These are phyloP conservation scores for Nebria ingens DNA, from an alignment of 1,140 invertebrate species.

Conservation along the genomic window DNA sequence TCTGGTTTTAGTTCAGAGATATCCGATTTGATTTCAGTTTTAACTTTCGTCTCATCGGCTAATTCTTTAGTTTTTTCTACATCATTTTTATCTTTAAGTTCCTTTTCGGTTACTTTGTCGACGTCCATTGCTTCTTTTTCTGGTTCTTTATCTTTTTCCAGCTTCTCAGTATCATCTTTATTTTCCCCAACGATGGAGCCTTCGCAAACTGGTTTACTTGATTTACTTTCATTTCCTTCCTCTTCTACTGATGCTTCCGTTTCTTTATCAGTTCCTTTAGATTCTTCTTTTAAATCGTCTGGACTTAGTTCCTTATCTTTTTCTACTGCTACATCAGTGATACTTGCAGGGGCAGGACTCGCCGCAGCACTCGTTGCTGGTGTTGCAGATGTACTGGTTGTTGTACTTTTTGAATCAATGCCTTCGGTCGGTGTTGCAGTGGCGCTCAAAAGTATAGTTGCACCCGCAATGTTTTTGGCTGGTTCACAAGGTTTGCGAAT, in stretches of 20 bases:
- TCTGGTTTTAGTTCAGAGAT: too few relatives aligned
- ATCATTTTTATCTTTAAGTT: too few relatives aligned
- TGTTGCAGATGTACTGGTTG: constrained; percentile 48
- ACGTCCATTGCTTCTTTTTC: too few relatives aligned
- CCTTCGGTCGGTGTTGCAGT: constrained; percentile 16
- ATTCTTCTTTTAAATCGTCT: constrained; percentile 38
- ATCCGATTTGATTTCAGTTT: too few relatives aligned
- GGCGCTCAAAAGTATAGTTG: background rate
- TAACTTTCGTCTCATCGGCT: too few relatives aligned
- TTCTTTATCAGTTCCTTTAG: constrained; percentile 34
- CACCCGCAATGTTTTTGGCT: constrained; percentile 17
- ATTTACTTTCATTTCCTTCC: constrained; percentile 24
- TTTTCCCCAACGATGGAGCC: too few relatives aligned
- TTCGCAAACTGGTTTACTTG: too few relatives aligned
- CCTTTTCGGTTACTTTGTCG: too few relatives aligned
- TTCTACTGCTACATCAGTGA: constrained; percentile 21
- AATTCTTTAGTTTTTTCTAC: too few relatives aligned
- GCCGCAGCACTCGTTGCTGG: constrained; percentile 62
- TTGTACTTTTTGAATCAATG: constrained; percentile 37
- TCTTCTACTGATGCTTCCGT: constrained; percentile 30
- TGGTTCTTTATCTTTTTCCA: constrained; percentile 22
- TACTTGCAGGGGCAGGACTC: constrained; percentile 46
- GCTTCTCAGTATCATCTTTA: too few relatives aligned
- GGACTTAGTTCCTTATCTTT: constrained; percentile 17
- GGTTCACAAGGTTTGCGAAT: constrained; percentile 70